Conservation (phyloP, 2,797 vertebrate genomes). For the Parauchenoglanis punctatus region DNA sequence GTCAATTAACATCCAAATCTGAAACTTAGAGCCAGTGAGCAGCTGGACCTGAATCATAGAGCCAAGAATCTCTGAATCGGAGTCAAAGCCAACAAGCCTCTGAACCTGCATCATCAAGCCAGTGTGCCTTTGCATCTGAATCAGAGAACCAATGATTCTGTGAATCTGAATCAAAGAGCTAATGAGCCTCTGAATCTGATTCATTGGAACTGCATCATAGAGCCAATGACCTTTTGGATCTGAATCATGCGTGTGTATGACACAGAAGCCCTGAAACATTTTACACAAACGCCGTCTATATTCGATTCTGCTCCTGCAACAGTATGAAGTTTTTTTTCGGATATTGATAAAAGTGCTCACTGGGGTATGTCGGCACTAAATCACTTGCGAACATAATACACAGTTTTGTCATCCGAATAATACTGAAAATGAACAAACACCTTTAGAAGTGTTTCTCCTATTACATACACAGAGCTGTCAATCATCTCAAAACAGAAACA, state of each 20-base stretch:
- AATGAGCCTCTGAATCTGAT: neutral
- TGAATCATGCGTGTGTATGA: neutral
- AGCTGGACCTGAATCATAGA: neutral
- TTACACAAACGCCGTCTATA: neutral
- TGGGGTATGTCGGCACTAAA: neutral
- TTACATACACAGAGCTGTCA: neutral
- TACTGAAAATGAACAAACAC: neutral
- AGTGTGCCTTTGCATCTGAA: neutral
- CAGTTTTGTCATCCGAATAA: neutral
- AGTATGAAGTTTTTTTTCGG: too few relatives aligned
- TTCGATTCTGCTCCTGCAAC: neutral
- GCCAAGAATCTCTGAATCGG: neutral
- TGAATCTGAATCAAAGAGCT: neutral
- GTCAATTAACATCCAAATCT: neutral
- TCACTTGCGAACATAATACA: neutral
- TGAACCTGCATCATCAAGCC: neutral
- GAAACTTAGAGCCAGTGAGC: neutral
- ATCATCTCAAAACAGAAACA: neutral
- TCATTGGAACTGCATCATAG: neutral
- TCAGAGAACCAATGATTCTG: neutral
- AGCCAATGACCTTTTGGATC: neutral
- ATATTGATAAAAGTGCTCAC: conserved; percentile 19
- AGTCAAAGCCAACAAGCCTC: neutral
- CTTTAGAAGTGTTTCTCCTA: neutral
- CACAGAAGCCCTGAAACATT: neutral